These are phyloP conservation scores for Himantopus leucocephalus DNA, from an alignment of 2,113 vertebrate genomes.

Conservation along the genomic window DNA sequence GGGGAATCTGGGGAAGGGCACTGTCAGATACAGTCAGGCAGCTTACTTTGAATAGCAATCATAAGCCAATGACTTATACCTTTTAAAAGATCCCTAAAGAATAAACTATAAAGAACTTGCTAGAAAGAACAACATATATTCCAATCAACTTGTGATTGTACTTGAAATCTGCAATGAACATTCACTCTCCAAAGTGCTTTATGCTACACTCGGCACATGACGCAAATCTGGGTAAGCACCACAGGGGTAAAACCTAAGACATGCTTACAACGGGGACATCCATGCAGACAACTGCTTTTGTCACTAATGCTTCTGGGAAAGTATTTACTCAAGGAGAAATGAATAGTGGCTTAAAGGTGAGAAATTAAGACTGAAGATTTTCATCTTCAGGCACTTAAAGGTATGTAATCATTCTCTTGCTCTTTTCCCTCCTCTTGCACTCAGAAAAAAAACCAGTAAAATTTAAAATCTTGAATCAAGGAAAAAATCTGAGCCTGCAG, in stretches of 20 bases:
- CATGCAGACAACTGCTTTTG: neutral
- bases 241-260: neutral
- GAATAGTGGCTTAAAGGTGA: neutral
- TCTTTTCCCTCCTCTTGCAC: neutral
- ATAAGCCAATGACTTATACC: neutral
- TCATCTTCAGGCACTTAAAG: neutral
- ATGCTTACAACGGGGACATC: neutral
- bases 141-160: neutral
- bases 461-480: constrained; percentile 19
- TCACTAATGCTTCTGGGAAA: neutral
- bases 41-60: neutral
- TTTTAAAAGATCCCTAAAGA: neutral
- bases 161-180: neutral
- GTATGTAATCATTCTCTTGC: neutral
- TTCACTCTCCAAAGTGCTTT: neutral
- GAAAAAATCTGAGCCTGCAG: neutral
- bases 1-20: neutral
- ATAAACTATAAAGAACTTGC: neutral
- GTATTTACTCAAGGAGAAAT: neutral
- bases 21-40: neutral
- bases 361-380: neutral
- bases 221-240: neutral
- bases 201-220: neutral
- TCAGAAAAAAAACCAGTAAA: neutral
- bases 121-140: neutral